Evolutionary conservation across 2,888 invertebrate genomes (phyloP).

Genomic region (Nasonovia ribisnigri): DNA sequence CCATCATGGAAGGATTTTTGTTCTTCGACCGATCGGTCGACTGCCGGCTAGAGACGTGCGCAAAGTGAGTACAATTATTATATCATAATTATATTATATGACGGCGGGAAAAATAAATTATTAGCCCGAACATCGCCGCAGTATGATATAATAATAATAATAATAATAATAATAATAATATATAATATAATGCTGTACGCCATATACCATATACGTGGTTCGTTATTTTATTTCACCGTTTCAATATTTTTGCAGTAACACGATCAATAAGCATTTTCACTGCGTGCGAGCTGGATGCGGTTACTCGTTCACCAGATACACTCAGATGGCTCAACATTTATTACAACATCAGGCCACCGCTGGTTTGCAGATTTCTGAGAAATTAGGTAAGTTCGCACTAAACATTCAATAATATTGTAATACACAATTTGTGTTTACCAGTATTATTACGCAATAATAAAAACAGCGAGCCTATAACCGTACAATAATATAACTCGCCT

Average conservation of each 20-base stretch:
- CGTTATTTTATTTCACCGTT: constrained; percentile 7
- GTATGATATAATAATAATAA: neutral
- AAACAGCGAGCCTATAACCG: neutral
- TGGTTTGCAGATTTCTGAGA: constrained; percentile 45
- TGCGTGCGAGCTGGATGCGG: constrained; percentile 80
- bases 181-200: neutral
- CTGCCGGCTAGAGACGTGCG: constrained; percentile 78
- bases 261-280: constrained; percentile 82
- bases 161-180: too few species aligned
- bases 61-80: constrained; percentile 69
- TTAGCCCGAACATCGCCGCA: neutral
- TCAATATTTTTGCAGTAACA: constrained; percentile 73
- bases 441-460: neutral
- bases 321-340: constrained; percentile 81
- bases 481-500: neutral
- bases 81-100: neutral
- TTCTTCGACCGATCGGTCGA: constrained; percentile 83
- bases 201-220: neutral
- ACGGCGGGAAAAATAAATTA: neutral
- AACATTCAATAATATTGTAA: neutral
- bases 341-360: constrained; percentile 74
- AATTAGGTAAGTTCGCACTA: constrained; percentile 42
- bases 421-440: neutral
- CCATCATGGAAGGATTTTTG: constrained; percentile 87
- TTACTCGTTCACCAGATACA: constrained; percentile 81